These are phyloP conservation scores for Drosophila neutralis DNA, from an alignment of 2,888 invertebrate species.

Conservation along the genomic window DNA sequence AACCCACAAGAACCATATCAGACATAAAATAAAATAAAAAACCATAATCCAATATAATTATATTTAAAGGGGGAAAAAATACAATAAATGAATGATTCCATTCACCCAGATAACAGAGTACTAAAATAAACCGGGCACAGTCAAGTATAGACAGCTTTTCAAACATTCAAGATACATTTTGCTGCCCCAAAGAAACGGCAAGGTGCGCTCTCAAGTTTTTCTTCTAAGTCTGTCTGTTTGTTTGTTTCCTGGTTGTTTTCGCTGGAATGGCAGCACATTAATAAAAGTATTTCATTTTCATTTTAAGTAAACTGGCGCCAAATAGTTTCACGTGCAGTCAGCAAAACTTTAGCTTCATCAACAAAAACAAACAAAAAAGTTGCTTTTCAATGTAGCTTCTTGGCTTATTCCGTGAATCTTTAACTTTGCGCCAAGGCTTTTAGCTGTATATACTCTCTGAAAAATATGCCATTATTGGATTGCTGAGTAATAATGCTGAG, in stretches of 20 bases:
- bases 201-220: constrained; percentile 13
- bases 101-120: constrained; percentile 18
- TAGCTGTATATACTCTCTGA: constrained; percentile 19
- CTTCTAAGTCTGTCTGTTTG: constrained; percentile 1
- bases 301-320: constrained; percentile 58
- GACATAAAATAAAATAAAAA: neutral
- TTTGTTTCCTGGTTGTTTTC: constrained; percentile 5
- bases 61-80: neutral
- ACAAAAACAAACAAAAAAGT: constrained; percentile 40
- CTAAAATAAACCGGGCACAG: neutral
- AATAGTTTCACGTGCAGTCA: constrained; percentile 62
- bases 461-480: neutral
- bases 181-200: constrained; percentile 9
- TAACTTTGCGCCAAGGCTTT: constrained; percentile 31
- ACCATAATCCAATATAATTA: neutral
- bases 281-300: constrained; percentile 67
- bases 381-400: constrained; percentile 54
- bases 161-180: constrained; percentile 30
- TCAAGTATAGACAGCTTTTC: constrained; percentile 51
- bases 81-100: neutral
- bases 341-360: constrained; percentile 58
- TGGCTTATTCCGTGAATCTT: constrained; percentile 30
- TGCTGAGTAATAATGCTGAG: neutral
- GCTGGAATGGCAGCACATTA: constrained; percentile 48
- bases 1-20: neutral